These are phyloP conservation scores for Motacilla tschutschensis DNA, from an alignment of 2,113 vertebrate species.

Conservation along the genomic window DNA sequence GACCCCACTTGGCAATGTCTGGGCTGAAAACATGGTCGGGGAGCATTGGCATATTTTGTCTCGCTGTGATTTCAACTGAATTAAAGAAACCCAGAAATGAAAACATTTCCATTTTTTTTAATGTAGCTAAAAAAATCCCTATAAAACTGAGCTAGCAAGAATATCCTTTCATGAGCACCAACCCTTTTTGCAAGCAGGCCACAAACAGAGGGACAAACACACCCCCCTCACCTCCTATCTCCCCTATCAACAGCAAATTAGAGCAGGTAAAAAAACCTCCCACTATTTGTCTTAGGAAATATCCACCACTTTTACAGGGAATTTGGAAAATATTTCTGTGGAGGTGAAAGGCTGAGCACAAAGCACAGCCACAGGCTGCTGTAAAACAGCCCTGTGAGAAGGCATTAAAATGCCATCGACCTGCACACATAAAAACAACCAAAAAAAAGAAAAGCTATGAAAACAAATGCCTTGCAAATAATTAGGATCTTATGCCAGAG, in stretches of 20 bases:
- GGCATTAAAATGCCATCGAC: slow-evolving; percentile 84
- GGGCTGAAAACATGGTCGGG: neutral
- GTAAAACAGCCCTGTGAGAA: slow-evolving; percentile 80
- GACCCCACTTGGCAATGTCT: neutral
- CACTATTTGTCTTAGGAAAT: slow-evolving; percentile 76
- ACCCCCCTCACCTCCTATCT: neutral
- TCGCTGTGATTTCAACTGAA: neutral
- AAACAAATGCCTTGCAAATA: slow-evolving; percentile 83
- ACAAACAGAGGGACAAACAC: neutral
- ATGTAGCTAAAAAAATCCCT: slow-evolving; percentile 1
- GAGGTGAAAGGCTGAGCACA: slow-evolving; percentile 70
- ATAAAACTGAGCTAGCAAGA: neutral
- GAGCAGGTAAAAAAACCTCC: slow-evolving; percentile 23
- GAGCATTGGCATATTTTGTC: neutral
- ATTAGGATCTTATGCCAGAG: slow-evolving; percentile 81
- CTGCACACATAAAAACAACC: slow-evolving; percentile 54
- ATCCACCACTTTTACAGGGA: slow-evolving; percentile 68
- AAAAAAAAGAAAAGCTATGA: slow-evolving; percentile 65
- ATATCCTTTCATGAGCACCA: neutral
- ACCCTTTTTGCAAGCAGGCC: slow-evolving; percentile 41
- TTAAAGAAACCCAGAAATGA: slow-evolving; percentile 39
- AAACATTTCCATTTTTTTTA: slow-evolving; percentile 32
- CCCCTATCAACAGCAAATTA: slow-evolving; percentile 52
- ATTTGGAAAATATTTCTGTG: slow-evolving; percentile 75
- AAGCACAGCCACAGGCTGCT: slow-evolving; percentile 75